phyloP scores from a whole-genome alignment of 2,888 invertebrate genomes.

The Xanthorhoe designata region DNA sequence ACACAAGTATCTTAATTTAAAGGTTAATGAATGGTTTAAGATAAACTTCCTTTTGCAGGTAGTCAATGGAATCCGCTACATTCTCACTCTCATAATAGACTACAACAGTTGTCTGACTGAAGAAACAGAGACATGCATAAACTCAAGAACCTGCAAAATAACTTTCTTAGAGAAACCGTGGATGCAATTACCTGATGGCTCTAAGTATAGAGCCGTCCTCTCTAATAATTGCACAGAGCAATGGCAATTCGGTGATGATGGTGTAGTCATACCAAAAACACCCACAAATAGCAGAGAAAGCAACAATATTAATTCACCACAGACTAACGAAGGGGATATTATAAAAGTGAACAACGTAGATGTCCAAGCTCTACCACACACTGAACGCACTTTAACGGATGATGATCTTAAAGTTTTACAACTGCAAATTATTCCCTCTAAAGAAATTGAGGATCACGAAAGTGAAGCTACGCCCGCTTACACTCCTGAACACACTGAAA shows the following conservation, averaged over 20 bases:
- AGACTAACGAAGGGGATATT: conserved; percentile 50
- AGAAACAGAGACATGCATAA: conserved; percentile 58
- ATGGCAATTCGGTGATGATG: conserved; percentile 79
- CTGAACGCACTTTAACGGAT: conserved; percentile 61
- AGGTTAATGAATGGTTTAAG: not conserved
- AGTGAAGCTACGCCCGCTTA: conserved; percentile 17
- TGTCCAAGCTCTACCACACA: conserved; percentile 58
- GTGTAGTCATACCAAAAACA: conserved; percentile 54
- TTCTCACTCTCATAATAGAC: conserved; percentile 80
- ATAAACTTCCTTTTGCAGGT: conserved; percentile 67
- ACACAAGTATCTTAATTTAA: too few species aligned
- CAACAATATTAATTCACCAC: conserved; percentile 43
- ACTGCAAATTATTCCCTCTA: conserved; percentile 72
- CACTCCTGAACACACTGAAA: conserved; percentile 29
- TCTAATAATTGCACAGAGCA: conserved; percentile 88
- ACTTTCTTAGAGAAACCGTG: conserved; percentile 88
- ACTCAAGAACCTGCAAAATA: conserved; percentile 83
- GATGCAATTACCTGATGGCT: conserved; percentile 84
- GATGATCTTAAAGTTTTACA: conserved; percentile 69
- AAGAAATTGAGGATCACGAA: conserved; percentile 39
- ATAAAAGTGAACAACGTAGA: conserved; percentile 65
- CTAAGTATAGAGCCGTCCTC: conserved; percentile 86
- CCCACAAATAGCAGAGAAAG: conserved; percentile 37
- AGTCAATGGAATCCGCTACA: conserved; percentile 86
- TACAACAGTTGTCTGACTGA: conserved; percentile 73